Conservation (phyloP, 2,888 invertebrate genomes). For the Dusona sp. region DNA sequence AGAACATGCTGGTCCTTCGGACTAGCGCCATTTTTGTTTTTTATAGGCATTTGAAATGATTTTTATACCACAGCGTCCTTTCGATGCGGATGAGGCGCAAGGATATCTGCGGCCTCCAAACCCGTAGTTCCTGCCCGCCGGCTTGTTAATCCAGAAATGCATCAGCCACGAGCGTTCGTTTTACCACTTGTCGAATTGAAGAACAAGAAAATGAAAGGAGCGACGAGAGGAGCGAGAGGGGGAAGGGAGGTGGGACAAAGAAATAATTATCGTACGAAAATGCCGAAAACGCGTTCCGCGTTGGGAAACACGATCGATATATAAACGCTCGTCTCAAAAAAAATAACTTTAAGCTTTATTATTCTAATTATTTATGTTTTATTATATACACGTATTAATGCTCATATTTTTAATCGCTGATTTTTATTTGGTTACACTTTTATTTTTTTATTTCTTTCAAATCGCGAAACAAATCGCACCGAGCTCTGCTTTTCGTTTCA, state of each 20-base stretch:
- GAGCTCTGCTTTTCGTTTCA: neutral
- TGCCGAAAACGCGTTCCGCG: neutral
- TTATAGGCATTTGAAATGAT: neutral
- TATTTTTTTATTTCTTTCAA: neutral
- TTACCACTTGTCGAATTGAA: slow-evolving; percentile 55
- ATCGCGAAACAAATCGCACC: neutral
- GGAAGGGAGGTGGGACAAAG: neutral
- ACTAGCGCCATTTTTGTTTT: slow-evolving; percentile 18
- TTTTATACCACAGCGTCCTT: slow-evolving; percentile 77
- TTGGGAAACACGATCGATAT: slow-evolving; percentile 35
- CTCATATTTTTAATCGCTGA: neutral
- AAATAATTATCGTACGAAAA: slow-evolving; percentile 23
- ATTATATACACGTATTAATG: neutral
- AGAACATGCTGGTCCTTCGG: too few relatives aligned
- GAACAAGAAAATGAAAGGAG: neutral
- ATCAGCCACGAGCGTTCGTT: slow-evolving; percentile 83
- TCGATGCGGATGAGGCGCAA: slow-evolving; percentile 76
- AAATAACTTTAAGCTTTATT: slow-evolving; percentile 24
- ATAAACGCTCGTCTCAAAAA: slow-evolving; percentile 35
- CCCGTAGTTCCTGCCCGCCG: slow-evolving; percentile 90
- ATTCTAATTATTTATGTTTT: slow-evolving; percentile 19
- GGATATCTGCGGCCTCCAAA: slow-evolving; percentile 88
- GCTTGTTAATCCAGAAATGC: slow-evolving; percentile 96
- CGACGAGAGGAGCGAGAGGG: neutral
- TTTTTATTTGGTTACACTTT: slow-evolving; percentile 1